These are phyloP conservation scores for Ditula angustiorana DNA, from an alignment of 2,888 invertebrate species.

Conservation along the genomic window DNA sequence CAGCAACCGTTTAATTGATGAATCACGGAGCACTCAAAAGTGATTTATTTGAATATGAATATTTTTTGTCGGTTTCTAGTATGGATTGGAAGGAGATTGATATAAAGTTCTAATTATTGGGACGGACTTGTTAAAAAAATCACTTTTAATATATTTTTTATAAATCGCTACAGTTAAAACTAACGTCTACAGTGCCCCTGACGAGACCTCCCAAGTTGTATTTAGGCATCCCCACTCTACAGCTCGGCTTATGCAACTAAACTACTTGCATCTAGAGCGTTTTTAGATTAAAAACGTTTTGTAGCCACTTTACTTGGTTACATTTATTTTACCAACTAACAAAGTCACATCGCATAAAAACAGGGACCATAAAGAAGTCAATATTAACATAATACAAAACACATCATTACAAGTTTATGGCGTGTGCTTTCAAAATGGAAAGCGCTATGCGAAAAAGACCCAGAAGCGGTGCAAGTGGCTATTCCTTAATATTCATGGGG, in stretches of 20 bases:
- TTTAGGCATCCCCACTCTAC: too few species aligned
- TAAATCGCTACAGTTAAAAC: too few species aligned
- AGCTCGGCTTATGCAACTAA: too few species aligned
- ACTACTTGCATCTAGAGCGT: too few species aligned
- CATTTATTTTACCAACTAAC: slow-evolving; percentile 26
- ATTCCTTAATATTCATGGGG: slow-evolving; percentile 70
- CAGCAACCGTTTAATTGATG: slow-evolving; percentile 69
- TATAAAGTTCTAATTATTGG: not conserved
- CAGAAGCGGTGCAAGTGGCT: slow-evolving; percentile 71
- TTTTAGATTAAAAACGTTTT: not conserved
- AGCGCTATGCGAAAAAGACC: slow-evolving; percentile 64
- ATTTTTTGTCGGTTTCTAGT: slow-evolving; percentile 4
- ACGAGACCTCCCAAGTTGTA: too few species aligned
- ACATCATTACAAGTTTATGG: slow-evolving; percentile 53
- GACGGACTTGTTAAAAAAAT: not conserved
- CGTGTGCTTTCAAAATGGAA: slow-evolving; percentile 55
- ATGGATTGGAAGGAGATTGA: not conserved
- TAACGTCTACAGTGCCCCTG: too few species aligned
- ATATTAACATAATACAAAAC: slow-evolving; percentile 57
- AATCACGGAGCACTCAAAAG: slow-evolving; percentile 61
- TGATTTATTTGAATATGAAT: slow-evolving; percentile 56
- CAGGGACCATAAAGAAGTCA: slow-evolving; percentile 48
- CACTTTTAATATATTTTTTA: not conserved
- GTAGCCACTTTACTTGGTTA: slow-evolving; percentile 9
- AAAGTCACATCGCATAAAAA: slow-evolving; percentile 29